A percentile compares a stretch with the other conserved stretches of the same genome.
Evolutionary conservation across 2,797 vertebrate species (phyloP).

Genomic region (Phoxinus dragarum): DNA sequence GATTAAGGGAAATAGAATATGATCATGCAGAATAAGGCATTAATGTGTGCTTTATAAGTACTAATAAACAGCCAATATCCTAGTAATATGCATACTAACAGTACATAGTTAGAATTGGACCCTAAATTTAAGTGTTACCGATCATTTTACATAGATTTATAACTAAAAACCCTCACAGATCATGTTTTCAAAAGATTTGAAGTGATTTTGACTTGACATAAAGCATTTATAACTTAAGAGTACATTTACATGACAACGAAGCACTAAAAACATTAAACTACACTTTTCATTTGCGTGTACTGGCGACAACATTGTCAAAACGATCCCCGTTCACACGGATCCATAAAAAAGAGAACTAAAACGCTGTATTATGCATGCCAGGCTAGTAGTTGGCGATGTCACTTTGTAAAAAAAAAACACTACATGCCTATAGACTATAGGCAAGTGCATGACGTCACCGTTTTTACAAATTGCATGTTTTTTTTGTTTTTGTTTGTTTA

Average conservation of each 20-base stretch:
- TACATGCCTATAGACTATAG: background rate
- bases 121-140: background rate
- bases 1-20: background rate
- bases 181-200: background rate
- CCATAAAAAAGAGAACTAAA: too few species aligned
- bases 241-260: background rate
- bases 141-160: background rate
- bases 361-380: background rate
- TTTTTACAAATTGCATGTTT: background rate
- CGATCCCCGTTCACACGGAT: background rate
- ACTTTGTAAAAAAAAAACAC: background rate
- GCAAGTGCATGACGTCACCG: background rate
- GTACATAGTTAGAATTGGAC: background rate
- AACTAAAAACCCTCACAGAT: background rate
- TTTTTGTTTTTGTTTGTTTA: background rate
- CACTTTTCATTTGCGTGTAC: background rate
- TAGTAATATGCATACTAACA: background rate
- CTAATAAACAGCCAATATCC: background rate
- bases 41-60: background rate
- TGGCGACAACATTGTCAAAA: background rate
- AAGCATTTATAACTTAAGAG: background rate
- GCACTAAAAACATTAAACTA: background rate
- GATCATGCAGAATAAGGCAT: background rate
- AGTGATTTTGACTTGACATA: background rate
- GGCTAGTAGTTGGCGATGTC: background rate